Percentiles rank a stretch among this genome's conserved stretches.
Conservation (phyloP, 1,140 invertebrate genomes). For the Aphelenchoides fujianensis region DNA sequence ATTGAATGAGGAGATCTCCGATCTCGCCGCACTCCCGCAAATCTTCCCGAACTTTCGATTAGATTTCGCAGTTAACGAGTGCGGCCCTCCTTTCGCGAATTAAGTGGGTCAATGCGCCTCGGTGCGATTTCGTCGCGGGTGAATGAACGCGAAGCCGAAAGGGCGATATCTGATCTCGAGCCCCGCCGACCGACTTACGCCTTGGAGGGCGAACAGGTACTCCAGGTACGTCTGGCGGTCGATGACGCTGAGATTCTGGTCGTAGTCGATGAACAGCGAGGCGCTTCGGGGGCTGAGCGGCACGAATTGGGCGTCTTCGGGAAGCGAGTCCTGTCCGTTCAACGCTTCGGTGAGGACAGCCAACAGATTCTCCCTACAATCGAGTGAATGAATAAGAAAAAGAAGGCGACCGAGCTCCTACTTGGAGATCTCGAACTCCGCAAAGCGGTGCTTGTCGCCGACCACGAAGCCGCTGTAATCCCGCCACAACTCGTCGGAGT, state of each 20-base stretch:
- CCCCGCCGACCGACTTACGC: conserved; percentile 31
- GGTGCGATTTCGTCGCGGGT: background rate
- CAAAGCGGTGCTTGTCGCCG: conserved; percentile 36
- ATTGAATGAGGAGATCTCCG: background rate
- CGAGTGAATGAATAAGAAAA: conserved; percentile 23
- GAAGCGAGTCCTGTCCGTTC: conserved; percentile 11
- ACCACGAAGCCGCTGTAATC: conserved; percentile 46
- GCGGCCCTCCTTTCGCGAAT: background rate
- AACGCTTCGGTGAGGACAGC: conserved; percentile 2
- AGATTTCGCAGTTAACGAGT: too few species aligned
- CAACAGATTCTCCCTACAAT: conserved; percentile 30
- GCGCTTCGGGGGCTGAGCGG: conserved; percentile 15
- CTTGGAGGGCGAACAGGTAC: conserved; percentile 33
- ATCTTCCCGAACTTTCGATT: too few species aligned
- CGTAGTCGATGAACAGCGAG: conserved; percentile 30
- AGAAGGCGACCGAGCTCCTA: background rate
- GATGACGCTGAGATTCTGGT: conserved; percentile 24
- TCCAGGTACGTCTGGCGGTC: conserved; percentile 37
- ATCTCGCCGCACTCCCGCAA: background rate
- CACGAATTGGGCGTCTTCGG: conserved; percentile 5
- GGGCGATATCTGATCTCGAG: background rate
- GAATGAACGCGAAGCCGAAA: conserved; percentile 16
- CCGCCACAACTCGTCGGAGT: conserved; percentile 39
- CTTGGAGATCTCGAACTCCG: conserved; percentile 39
- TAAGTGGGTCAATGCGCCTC: background rate